Percentiles rank a stretch among this genome's conserved stretches.
These are phyloP conservation scores for Carlito syrichta DNA, from an alignment of 2,113 vertebrate species.

Conservation along the genomic window DNA sequence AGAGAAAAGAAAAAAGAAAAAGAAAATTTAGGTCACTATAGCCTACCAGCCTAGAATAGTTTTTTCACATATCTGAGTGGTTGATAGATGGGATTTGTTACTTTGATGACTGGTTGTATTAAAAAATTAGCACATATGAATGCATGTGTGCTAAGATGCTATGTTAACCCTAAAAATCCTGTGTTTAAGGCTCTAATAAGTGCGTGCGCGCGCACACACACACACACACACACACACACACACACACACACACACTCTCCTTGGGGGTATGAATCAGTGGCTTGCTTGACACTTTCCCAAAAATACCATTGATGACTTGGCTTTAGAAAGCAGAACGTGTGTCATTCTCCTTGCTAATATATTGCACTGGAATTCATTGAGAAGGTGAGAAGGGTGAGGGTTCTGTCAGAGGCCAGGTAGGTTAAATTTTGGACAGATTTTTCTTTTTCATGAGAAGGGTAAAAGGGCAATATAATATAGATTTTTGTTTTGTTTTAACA, in stretches of 20 bases:
- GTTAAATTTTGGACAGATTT: constrained; percentile 31
- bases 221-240: no score
- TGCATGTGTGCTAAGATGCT: not conserved
- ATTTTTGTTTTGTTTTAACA: constrained; percentile 24
- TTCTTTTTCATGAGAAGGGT: not conserved
- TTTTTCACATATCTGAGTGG: not conserved
- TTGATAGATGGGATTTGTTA: constrained; percentile 15
- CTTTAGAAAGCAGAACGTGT: constrained; percentile 2
- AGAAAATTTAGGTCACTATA: not conserved
- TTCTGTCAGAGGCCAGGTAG: constrained; percentile 16
- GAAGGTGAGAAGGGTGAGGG: not conserved
- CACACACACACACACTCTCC: no score
- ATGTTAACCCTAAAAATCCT: constrained; percentile 27
- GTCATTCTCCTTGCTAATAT: not conserved
- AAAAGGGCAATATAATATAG: not conserved
- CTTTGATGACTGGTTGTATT: not conserved
- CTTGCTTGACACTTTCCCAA: constrained; percentile 24
- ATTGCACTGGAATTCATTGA: not conserved
- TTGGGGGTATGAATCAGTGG: not conserved
- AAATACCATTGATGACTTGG: not conserved
- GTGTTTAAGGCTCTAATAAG: not conserved
- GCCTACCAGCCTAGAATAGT: not conserved
- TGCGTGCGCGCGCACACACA: no score
- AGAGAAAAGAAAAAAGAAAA: no score
- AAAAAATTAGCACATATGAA: no score